These are phyloP conservation scores for Catocala nupta DNA, from an alignment of 2,888 invertebrate genomes.

Conservation along the genomic window DNA sequence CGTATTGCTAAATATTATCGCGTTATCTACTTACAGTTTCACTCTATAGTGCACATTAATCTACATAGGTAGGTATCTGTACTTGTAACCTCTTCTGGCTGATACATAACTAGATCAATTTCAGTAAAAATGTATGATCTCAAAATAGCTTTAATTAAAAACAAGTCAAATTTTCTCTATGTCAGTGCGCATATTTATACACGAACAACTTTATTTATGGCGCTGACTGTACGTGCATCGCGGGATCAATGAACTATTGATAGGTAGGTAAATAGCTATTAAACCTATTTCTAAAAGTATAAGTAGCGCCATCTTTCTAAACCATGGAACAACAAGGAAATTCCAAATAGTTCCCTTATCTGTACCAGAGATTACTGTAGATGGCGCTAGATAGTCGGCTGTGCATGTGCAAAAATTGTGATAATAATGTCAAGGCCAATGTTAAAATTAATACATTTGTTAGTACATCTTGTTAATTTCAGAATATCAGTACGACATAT, in stretches of 20 bases:
- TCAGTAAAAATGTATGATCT: too few species aligned
- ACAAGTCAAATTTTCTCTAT: neutral
- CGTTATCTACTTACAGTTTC: too few species aligned
- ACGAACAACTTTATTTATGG: constrained; percentile 36
- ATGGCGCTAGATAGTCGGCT: constrained; percentile 58
- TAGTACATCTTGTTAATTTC: constrained; percentile 25
- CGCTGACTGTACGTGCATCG: constrained; percentile 45
- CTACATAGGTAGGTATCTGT: too few species aligned
- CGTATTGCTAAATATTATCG: too few species aligned
- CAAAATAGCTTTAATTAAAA: neutral
- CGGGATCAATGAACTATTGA: constrained; percentile 68
- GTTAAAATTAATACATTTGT: constrained; percentile 54
- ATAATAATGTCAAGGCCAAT: constrained; percentile 84
- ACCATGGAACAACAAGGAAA: constrained; percentile 32
- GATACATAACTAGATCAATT: too few species aligned
- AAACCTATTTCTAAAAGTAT: constrained; percentile 47
- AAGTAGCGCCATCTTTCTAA: constrained; percentile 68
- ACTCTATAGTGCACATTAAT: too few species aligned
- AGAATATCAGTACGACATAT: constrained; percentile 18
- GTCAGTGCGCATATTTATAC: constrained; percentile 27
- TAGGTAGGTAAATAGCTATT: constrained; percentile 48
- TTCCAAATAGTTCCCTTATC: constrained; percentile 34
- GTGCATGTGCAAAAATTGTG: constrained; percentile 76
- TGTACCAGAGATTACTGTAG: constrained; percentile 43
- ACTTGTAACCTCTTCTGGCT: too few species aligned